Evolutionary conservation across 2,113 vertebrate species (phyloP).

Genomic region (Apistogramma diplotaenia): DNA sequence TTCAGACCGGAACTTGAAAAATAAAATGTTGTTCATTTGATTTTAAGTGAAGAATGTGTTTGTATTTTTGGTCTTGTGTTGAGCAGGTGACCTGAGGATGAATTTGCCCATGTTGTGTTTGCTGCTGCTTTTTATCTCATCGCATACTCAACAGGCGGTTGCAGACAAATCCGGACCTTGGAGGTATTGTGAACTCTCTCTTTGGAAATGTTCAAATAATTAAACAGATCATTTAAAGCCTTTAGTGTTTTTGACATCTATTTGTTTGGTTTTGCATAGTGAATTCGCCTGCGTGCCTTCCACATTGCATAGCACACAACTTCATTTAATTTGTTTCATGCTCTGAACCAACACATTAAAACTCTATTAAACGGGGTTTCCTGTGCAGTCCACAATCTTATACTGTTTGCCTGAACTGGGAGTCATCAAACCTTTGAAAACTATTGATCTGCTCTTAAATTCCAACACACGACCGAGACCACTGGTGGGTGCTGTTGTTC

Average conservation of each 20-base stretch:
- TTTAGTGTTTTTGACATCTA: neutral
- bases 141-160: constrained; percentile 36
- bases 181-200: constrained; percentile 54
- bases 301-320: neutral
- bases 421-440: neutral
- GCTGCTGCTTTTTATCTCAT: constrained; percentile 60
- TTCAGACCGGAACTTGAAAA: neutral
- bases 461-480: neutral
- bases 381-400: neutral
- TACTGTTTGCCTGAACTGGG: neutral
- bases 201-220: neutral
- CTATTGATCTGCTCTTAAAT: neutral
- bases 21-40: neutral
- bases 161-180: constrained; percentile 27
- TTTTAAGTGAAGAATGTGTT: neutral
- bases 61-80: neutral
- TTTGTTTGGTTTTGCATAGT: neutral
- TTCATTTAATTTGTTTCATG: neutral
- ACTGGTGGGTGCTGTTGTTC: constrained; percentile 51
- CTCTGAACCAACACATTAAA: neutral
- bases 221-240: neutral
- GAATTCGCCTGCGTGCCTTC: neutral
- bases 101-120: constrained; percentile 53
- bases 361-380: too few species aligned
- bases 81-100: constrained; percentile 46